Conservation (phyloP, 2,888 invertebrate species). For the Venustoraphidia nigricollis region DNA sequence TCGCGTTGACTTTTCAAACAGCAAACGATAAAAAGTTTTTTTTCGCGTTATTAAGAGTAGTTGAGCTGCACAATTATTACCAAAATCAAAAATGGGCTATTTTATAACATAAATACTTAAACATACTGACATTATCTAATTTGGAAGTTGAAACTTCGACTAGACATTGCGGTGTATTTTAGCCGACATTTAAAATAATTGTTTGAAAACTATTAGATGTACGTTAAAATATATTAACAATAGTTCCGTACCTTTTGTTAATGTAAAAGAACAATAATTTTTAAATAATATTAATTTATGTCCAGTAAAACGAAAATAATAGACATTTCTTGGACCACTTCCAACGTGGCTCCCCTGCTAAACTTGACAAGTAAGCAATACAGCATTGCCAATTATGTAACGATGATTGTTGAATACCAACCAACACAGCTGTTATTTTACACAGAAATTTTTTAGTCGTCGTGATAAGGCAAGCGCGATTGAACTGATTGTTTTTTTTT, state of each 20-base stretch:
- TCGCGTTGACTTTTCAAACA: too few species aligned
- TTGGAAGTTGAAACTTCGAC: neutral
- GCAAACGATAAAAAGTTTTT: too few species aligned
- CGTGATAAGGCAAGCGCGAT: too few species aligned
- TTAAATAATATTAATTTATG: neutral
- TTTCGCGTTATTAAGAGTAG: neutral
- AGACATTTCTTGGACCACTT: constrained; percentile 5
- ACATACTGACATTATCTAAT: neutral
- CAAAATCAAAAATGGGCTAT: neutral
- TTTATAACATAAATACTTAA: neutral
- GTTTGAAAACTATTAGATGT: neutral
- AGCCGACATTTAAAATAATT: neutral
- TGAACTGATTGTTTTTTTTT: too few species aligned
- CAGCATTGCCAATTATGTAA: constrained; percentile 10
- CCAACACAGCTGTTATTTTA: too few species aligned
- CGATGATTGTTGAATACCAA: neutral
- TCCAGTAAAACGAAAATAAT: neutral
- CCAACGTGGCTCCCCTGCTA: constrained; percentile 6
- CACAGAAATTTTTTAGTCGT: too few species aligned
- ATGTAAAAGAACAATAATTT: neutral
- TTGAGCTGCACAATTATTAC: neutral
- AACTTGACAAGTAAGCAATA: neutral
- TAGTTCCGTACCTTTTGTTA: neutral
- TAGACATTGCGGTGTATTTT: neutral
- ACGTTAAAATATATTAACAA: neutral